Base-by-base conservation (phyloP, 1,140 invertebrate species). In the Neodiprion fabricii region DNA sequence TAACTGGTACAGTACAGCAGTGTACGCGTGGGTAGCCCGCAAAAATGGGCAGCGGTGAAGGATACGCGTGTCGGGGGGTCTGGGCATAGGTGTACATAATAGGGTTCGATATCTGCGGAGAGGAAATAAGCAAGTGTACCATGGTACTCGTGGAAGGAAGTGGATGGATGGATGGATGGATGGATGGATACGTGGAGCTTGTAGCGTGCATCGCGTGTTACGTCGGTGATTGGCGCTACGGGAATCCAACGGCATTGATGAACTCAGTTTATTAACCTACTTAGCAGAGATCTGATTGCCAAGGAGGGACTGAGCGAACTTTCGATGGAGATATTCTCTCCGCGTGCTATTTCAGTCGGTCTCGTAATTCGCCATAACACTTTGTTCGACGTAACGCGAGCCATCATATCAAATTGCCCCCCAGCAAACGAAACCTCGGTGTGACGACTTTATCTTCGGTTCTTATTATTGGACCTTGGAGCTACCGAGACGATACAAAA, bases 261-360 rank as follows among this genome's bases (percentile, higher is more conserved):
- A 79, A 74, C 71, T 72, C 78, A 76, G 79, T 84, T 84, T 81
- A 84, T 84, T 83, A 84, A 81, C 76, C 79, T 80, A 84, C 75
- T 81, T 82, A 83, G 28, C 5, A 40, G 78, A 77, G 79, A 81
- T 67, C 76, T 71, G 74, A 80, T 81, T 80, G 72, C 74, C 61
- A 50, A 70, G 53, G 53, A 17, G 49, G 40, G 71, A 70, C 73
- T 79, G 72, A 72, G 53, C 78, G 28, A 40, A 40, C 28, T 40
- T 40, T 40, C 79, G 77, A 83, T 81, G 78, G 77, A 81, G 77
- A 80, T 82, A 77, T 82, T 80, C 76, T 75, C 71, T 14, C 10
- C 53, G 53, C 11, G 28, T 40, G 53, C 53, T 61, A 14, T 17
- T 61, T 14, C 53, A 17, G 53, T 40, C 28, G 2, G 28, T 61